Evolutionary conservation across 2,797 vertebrate species (phyloP).

Genomic region (Helostoma temminkii): DNA sequence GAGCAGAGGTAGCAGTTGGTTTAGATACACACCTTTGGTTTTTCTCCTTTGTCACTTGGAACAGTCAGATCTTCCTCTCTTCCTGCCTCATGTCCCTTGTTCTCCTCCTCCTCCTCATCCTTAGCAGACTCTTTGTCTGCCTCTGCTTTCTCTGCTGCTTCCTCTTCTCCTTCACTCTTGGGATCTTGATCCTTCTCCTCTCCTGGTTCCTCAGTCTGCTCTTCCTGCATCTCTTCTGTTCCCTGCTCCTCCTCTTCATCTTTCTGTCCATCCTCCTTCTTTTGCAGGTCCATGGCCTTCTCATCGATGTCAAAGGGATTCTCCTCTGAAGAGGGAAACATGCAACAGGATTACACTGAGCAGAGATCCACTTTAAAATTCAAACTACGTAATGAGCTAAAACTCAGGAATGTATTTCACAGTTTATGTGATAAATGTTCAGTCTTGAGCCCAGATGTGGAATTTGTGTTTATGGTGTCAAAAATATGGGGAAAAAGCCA

Average conservation of each 20-base stretch:
- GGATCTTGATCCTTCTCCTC: constrained; percentile 74
- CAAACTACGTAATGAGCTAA: neutral
- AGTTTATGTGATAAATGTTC: too few relatives aligned
- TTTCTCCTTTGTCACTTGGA: constrained; percentile 81
- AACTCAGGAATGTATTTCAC: too few relatives aligned
- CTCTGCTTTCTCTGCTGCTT: constrained; percentile 69
- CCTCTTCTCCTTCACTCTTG: constrained; percentile 75
- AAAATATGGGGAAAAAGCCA: too few relatives aligned
- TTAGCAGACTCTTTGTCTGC: constrained; percentile 72
- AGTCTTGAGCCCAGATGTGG: too few relatives aligned
- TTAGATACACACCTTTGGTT: constrained; percentile 85
- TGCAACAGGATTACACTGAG: neutral
- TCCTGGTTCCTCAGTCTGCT: constrained; percentile 63
- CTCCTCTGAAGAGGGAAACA: constrained; percentile 77
- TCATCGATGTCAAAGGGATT: constrained; percentile 91
- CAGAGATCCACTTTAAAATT: neutral
- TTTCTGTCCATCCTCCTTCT: constrained; percentile 66
- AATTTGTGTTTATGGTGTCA: too few relatives aligned
- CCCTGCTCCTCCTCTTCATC: constrained; percentile 69
- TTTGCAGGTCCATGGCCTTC: constrained; percentile 80
- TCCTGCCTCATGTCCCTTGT: constrained; percentile 67
- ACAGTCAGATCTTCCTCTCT: constrained; percentile 66
- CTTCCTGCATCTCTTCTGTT: constrained; percentile 74
- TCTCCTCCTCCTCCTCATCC: constrained; percentile 63
- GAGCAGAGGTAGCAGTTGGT: neutral